phyloP scores from a whole-genome alignment of 2,113 vertebrate genomes.

The Hylia prasina region DNA sequence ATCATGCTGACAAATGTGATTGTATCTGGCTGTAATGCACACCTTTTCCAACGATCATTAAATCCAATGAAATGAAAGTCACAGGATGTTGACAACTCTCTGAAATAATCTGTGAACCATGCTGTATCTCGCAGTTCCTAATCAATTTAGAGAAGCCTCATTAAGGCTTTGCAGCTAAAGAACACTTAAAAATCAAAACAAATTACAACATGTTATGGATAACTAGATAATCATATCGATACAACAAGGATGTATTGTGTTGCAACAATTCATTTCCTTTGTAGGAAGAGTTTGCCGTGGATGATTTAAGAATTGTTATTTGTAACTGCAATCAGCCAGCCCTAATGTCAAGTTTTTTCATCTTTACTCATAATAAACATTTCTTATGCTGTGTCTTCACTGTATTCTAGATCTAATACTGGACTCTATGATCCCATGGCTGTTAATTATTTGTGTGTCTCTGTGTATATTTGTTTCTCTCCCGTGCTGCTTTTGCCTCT shows the following conservation, averaged over 20 bases:
- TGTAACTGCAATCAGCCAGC: conserved; percentile 43
- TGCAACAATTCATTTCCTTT: conserved; percentile 73
- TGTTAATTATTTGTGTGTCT: conserved; percentile 54
- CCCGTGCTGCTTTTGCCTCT: background rate
- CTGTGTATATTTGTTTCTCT: conserved; percentile 7
- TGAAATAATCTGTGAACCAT: conserved; percentile 85
- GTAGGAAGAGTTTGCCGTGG: conserved; percentile 60
- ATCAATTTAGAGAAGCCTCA: conserved; percentile 88
- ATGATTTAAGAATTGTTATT: conserved; percentile 75
- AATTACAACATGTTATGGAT: conserved; percentile 79
- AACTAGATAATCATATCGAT: conserved; percentile 79
- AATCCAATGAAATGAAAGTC: conserved; percentile 94
- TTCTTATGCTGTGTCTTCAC: conserved; percentile 20
- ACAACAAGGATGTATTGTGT: conserved; percentile 71
- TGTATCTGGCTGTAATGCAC: conserved; percentile 88
- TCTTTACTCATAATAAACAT: conserved; percentile 39
- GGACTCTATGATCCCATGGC: background rate
- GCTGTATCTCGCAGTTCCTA: conserved; percentile 78
- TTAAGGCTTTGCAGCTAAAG: conserved; percentile 75
- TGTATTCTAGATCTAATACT: background rate
- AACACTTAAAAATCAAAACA: conserved; percentile 84
- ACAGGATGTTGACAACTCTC: conserved; percentile 82
- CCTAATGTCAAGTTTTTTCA: conserved; percentile 49
- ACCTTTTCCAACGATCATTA: conserved; percentile 85
- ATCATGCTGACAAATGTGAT: conserved; percentile 96